Evolutionary conservation across 2,797 vertebrate genomes (phyloP).

Genomic region (Peromyscus attwateri): DNA sequence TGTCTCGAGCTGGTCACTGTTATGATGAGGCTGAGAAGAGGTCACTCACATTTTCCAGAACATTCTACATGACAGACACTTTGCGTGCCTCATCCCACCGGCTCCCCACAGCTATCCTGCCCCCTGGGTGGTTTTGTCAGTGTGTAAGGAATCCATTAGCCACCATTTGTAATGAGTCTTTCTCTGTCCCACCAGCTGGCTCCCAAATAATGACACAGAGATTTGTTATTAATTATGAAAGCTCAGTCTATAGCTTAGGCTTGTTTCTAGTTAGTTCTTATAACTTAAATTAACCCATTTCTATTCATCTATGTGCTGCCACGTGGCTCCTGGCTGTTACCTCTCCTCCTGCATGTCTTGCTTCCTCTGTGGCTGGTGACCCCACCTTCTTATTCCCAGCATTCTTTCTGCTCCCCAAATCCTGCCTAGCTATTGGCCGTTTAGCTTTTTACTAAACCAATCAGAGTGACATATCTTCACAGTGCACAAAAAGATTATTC

Average conservation of each 20-base stretch:
- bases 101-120: not conserved
- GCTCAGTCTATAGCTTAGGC: not conserved
- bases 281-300: not conserved
- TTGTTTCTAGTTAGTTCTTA: not conserved
- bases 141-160: not conserved
- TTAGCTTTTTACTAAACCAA: not conserved
- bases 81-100: accelerated
- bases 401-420: not conserved
- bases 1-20: not conserved
- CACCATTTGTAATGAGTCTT: not conserved
- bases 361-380: not conserved
- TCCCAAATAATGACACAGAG: not conserved
- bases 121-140: not conserved
- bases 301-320: not conserved
- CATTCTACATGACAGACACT: not conserved
- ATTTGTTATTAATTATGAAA: not conserved
- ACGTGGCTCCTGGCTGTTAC: not conserved
- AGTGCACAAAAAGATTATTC: not conserved
- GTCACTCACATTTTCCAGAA: not conserved
- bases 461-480: not conserved
- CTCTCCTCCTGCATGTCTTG: not conserved
- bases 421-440: not conserved
- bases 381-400: not conserved
- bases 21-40: not conserved
- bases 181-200: not conserved